Conservation (phyloP, 2,888 invertebrate genomes). For the Morpho helenor region DNA sequence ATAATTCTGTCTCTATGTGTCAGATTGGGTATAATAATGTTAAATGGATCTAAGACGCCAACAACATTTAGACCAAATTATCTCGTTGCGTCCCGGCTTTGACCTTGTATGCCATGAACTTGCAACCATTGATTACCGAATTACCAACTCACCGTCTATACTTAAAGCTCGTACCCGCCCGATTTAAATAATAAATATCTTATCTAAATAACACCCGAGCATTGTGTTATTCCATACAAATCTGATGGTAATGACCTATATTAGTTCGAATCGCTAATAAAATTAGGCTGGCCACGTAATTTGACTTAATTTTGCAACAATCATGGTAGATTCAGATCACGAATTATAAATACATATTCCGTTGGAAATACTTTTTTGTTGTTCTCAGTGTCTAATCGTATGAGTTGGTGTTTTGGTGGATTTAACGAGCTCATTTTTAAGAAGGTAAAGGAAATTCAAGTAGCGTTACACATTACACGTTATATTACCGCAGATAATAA, state of each 20-base stretch:
- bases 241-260: constrained; percentile 62
- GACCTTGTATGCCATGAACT: constrained; percentile 65
- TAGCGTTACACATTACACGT: no score
- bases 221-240: constrained; percentile 63
- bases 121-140: constrained; percentile 75
- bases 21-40: background rate
- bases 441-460: no score
- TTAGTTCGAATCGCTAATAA: constrained; percentile 73
- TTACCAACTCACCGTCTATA: constrained; percentile 71
- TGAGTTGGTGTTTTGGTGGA: no score
- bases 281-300: constrained; percentile 67
- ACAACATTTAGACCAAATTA: constrained; percentile 47
- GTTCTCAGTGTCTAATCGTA: no score
- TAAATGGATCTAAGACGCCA: constrained; percentile 33
- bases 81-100: constrained; percentile 49
- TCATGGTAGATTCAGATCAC: constrained; percentile 60
- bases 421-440: no score
- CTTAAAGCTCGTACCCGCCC: constrained; percentile 55
- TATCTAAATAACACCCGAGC: constrained; percentile 72
- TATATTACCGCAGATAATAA: no score
- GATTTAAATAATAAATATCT: constrained; percentile 79
- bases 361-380: no score
- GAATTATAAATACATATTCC: constrained; percentile 49
- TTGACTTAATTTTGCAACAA: constrained; percentile 69
- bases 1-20: no score